Evolutionary conservation across 2,888 invertebrate species (phyloP), one percentile per base, ranked within the genome.

Genomic region (Hipparchia semele): DNA sequence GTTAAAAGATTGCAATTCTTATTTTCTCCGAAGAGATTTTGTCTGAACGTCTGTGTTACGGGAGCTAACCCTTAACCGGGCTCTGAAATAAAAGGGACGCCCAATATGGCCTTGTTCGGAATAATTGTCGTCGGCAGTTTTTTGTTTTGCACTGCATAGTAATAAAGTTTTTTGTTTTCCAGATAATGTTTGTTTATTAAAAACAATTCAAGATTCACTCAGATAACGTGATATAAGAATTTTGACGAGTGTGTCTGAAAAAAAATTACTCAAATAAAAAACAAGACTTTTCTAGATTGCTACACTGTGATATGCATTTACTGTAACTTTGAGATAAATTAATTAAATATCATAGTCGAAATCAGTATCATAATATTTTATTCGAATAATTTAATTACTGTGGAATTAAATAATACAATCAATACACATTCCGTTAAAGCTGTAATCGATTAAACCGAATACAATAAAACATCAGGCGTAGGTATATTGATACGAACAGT

Each of bases 1-100:
- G 86, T 86, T 84, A 84, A 82, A 83, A 92, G 93, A 93, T 92
- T 91, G 91, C 88, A 89, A 86, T 90, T 84, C 88, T 90, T 88
- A 88, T 90, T 92, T 88, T 87, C 85, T 83, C 81, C 83, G 82
- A 81, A 71, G 71, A 77, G 74, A 78, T 78, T 77, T 78, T 73
- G 74, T 76, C 71, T 73, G 70, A 72, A 69, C 68, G 71, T 77
- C 73, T 70, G 64, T 78, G 71, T 74, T 77, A 61, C 71, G 68
- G 72, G 77, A 77, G 71, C 72, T 73, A 74, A 78, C 73, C 76
- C 70, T 74, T 72, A 56, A 66, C 60, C 68, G 60, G 62, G 68
- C 66, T 53, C 68, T 58, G 60, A 71, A 62, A 74, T 60, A 66
- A 69, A 72, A 68, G 46, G 58, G 61, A 66, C 39, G 53, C 54